Evolutionary conservation across 1,140 invertebrate genomes (phyloP).

Genomic region (Antheraea pernyi): DNA sequence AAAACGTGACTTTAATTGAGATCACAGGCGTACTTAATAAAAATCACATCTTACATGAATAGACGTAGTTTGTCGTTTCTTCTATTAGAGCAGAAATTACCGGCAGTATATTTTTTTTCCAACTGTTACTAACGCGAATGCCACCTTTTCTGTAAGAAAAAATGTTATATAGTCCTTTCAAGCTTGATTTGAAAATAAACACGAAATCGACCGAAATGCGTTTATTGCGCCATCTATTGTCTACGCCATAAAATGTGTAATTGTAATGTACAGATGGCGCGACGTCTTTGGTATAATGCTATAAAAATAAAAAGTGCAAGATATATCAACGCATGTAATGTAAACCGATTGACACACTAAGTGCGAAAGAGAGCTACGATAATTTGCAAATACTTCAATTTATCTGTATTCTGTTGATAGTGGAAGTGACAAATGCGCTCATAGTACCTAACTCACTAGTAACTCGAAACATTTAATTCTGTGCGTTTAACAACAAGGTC

Average conservation of each 20-base stretch:
- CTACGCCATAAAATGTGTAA: background rate
- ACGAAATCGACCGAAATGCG: too few relatives aligned
- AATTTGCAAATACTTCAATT: slow-evolving; percentile 18
- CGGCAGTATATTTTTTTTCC: too few relatives aligned
- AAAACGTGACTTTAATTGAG: too few relatives aligned
- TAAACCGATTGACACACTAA: background rate
- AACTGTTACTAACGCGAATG: too few relatives aligned
- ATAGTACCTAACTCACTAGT: slow-evolving; percentile 10
- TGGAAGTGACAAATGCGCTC: slow-evolving; percentile 20
- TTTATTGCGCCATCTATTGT: slow-evolving; percentile 11
- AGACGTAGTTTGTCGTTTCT: too few relatives aligned
- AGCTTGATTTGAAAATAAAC: too few relatives aligned
- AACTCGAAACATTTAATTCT: slow-evolving; percentile 10
- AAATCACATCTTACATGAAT: too few relatives aligned
- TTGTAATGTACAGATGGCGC: slow-evolving; percentile 30
- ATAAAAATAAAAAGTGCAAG: slow-evolving; percentile 13
- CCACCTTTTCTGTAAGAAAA: too few relatives aligned
- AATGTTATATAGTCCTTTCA: too few relatives aligned
- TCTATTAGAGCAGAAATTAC: too few relatives aligned
- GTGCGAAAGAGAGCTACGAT: slow-evolving; percentile 39
- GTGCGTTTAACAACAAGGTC: background rate
- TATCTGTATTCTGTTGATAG: slow-evolving; percentile 12
- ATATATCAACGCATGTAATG: background rate
- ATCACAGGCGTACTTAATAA: too few relatives aligned
- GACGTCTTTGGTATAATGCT: background rate